phyloP scores from a whole-genome alignment of 37 sponge, comb jelly and placozoan species.

The Theonella swinhoei region DNA sequence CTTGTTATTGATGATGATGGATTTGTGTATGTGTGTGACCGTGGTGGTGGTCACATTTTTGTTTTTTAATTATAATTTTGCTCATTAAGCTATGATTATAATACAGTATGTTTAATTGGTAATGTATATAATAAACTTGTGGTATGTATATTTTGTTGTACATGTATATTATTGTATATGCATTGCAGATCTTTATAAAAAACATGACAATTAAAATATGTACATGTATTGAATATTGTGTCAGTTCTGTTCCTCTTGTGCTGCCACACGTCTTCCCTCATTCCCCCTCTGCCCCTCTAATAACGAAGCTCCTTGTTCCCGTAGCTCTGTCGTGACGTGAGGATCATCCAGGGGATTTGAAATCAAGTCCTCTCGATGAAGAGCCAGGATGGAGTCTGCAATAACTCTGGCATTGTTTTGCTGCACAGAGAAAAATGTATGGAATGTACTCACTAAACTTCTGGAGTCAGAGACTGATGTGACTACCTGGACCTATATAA shows the following conservation, averaged over 20 bases:
- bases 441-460: too few relatives aligned
- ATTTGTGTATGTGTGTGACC: constrained; percentile 23
- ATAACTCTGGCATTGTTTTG: constrained; percentile 82
- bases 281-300: background rate
- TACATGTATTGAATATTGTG: too few relatives aligned
- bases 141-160: too few relatives aligned
- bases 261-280: background rate
- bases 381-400: constrained; percentile 77
- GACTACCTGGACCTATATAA: too few relatives aligned
- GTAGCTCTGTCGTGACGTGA: constrained; percentile 26
- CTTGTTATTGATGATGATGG: constrained; percentile 7
- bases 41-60: background rate
- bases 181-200: background rate
- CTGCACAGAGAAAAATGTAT: constrained; percentile 30
- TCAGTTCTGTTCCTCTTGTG: background rate
- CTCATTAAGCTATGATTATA: background rate
- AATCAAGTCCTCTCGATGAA: constrained; percentile 54
- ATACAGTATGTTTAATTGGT: background rate
- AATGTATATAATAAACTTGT: too few relatives aligned
- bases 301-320: constrained; percentile 18
- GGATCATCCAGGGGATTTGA: constrained; percentile 45
- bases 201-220: too few relatives aligned
- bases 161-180: too few relatives aligned
- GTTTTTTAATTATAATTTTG: background rate
- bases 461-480: too few relatives aligned